Evolutionary conservation across 2,113 vertebrate species (phyloP), one percentile per base, ranked within the genome.

Genomic region (Nematolebias whitei): DNA sequence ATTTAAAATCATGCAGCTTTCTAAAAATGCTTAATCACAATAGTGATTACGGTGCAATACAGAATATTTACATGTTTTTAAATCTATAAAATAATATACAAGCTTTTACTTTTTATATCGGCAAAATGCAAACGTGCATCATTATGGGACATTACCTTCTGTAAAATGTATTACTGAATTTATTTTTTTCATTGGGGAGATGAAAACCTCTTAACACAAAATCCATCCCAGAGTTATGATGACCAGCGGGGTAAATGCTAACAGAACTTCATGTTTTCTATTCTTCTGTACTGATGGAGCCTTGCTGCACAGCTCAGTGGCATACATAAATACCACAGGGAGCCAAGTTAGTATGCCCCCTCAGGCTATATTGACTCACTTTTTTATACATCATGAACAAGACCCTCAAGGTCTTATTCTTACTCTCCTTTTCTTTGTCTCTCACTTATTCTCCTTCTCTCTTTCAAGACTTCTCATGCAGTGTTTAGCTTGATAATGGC

Each of bases 401-500:
- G 24, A 48, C n/a, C 68, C 63, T 69, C 47, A 24, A 52, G 52
- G 56, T 64, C 63, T 64, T 43, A 29, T 49, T 68, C 58, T n/a
- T 26, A 13, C 29, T 58, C 40, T 41, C 19, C 49, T 51, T 48
- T 15, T 26, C 52, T 18, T 22, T 20, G 35, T 19, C 20, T 40
- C 57, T 10, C 32, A 15, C 53, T n/a, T 29, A 16, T n/a, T n/a
- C 29, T 13, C 15, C 15, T n/a, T n/a, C 29, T 13, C 15, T n/a
- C 22, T 38, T 47, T 22, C 32, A 13, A 63, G 59, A 48, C 50
- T 71, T 68, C 63, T 68, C 60, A 24, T 43, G 68, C 63, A 55
- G 57, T 54, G 59, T 77, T 78, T 76, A 68, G 63, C 74, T 71
- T 81, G 60, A 79, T 59, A 76, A 82, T 57, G 45, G 54, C 44